Percentiles rank a stretch among this genome's conserved stretches.
These are phyloP conservation scores for Nemotelus pantherinus DNA, from an alignment of 2,888 invertebrate species.

Conservation along the genomic window DNA sequence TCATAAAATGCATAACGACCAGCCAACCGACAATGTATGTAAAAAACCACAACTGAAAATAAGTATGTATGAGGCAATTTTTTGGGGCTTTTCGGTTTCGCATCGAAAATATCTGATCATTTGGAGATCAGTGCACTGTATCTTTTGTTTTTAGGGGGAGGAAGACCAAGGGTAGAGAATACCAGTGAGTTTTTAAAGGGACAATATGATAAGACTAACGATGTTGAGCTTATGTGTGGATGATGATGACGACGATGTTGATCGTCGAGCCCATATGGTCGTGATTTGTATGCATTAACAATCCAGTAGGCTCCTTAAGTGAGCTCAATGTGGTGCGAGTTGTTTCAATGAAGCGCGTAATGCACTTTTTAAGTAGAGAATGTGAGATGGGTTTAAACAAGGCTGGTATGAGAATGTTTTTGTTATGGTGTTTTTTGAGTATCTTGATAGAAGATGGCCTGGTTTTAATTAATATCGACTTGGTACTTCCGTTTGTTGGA, in stretches of 20 bases:
- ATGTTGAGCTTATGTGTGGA: no score
- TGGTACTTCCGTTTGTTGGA: not conserved
- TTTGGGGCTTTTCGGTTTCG: constrained; percentile 7
- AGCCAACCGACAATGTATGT: no score
- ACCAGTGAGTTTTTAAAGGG: no score
- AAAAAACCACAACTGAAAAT: not conserved
- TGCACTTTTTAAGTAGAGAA: not conserved
- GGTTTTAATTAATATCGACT: constrained; percentile 4
- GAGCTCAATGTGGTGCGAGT: not conserved
- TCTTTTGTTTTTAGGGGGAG: not conserved
- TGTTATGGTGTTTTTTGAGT: no score
- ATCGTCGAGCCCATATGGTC: constrained; percentile 7
- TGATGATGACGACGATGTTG: not conserved
- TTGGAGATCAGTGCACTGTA: not conserved
- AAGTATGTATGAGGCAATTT: constrained; percentile 8
- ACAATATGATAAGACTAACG: no score
- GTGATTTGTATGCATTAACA: constrained; percentile 20
- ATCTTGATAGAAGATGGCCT: not conserved
- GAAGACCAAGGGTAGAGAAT: no score
- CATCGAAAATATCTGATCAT: not conserved
- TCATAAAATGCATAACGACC: not conserved
- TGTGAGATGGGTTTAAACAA: not conserved
- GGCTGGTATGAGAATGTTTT: no score
- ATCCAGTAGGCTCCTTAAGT: not conserved
- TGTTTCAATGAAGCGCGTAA: constrained; percentile 6